These are phyloP conservation scores for Sphyrna mokarran DNA, from an alignment of 2,113 vertebrate genomes.

Conservation along the genomic window DNA sequence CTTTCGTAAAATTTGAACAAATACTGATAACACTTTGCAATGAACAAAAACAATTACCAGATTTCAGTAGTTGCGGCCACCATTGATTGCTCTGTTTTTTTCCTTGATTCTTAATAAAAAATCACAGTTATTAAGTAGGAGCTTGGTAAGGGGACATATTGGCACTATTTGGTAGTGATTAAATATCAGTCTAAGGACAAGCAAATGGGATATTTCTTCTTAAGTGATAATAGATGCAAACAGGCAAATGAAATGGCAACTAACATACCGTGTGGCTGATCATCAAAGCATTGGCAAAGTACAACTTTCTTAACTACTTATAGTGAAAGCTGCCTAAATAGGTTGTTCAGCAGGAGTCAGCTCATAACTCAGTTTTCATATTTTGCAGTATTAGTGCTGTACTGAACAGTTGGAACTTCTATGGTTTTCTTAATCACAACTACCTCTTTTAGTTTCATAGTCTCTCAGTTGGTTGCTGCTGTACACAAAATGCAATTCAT, in stretches of 20 bases:
- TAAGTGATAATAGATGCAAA: constrained; percentile 15
- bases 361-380: constrained; percentile 21
- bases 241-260: neutral
- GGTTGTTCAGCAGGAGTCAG: constrained; percentile 23
- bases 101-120: neutral
- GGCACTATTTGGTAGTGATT: neutral
- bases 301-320: constrained; percentile 17
- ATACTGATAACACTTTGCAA: neutral
- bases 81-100: neutral
- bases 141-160: neutral
- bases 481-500: constrained; percentile 35
- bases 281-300: neutral
- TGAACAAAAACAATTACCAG: constrained; percentile 11
- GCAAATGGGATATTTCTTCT: constrained; percentile 25
- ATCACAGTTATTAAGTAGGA: neutral
- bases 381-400: constrained; percentile 31
- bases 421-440: constrained; percentile 26
- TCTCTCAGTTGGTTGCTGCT: constrained; percentile 19
- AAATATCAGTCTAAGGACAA: neutral
- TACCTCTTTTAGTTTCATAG: constrained; percentile 34
- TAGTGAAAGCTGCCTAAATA: neutral
- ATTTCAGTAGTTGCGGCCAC: neutral
- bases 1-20: constrained; percentile 5
- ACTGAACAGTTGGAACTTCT: constrained; percentile 6
- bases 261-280: neutral